Conservation (phyloP, 2,888 invertebrate species). For the Galeruca laticollis region DNA sequence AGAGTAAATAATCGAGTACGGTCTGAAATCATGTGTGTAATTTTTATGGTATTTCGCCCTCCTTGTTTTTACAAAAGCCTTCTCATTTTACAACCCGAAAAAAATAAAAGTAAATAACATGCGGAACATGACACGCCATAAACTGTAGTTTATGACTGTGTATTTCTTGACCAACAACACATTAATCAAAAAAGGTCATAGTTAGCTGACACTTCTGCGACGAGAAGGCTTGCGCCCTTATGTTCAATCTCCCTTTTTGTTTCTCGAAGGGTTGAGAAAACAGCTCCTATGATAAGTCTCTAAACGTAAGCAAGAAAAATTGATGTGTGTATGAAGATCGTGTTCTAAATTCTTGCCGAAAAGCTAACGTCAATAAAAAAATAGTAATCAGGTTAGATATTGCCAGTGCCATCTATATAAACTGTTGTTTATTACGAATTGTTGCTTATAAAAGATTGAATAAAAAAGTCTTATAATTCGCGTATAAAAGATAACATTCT, state of each 20-base stretch:
- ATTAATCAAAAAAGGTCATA: slow-evolving; percentile 61
- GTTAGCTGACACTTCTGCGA: slow-evolving; percentile 34
- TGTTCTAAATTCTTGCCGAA: too few relatives aligned
- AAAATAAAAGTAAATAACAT: slow-evolving; percentile 40
- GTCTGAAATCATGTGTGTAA: slow-evolving; percentile 1
- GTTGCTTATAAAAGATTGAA: too few relatives aligned
- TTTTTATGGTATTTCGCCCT: slow-evolving; percentile 19
- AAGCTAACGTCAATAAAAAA: too few relatives aligned
- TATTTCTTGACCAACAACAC: slow-evolving; percentile 60
- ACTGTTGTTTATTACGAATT: too few relatives aligned
- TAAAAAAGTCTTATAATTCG: too few relatives aligned
- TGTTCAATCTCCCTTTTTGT: slow-evolving; percentile 18
- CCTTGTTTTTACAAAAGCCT: slow-evolving; percentile 27
- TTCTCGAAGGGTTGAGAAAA: slow-evolving; percentile 19
- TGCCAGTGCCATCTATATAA: too few relatives aligned
- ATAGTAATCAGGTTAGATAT: too few relatives aligned
- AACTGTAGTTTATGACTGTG: slow-evolving; percentile 63
- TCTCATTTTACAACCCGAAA: slow-evolving; percentile 27
- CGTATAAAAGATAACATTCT: too few relatives aligned
- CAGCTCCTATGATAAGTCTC: background rate
- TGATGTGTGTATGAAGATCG: background rate
- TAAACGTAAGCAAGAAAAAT: background rate
- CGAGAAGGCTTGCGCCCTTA: slow-evolving; percentile 31
- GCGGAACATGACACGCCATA: slow-evolving; percentile 43
- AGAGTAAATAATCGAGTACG: background rate